Evolutionary conservation across 2,113 vertebrate genomes (phyloP), one percentile per base, ranked within the genome.

Genomic region (Oxyura jamaicensis): DNA sequence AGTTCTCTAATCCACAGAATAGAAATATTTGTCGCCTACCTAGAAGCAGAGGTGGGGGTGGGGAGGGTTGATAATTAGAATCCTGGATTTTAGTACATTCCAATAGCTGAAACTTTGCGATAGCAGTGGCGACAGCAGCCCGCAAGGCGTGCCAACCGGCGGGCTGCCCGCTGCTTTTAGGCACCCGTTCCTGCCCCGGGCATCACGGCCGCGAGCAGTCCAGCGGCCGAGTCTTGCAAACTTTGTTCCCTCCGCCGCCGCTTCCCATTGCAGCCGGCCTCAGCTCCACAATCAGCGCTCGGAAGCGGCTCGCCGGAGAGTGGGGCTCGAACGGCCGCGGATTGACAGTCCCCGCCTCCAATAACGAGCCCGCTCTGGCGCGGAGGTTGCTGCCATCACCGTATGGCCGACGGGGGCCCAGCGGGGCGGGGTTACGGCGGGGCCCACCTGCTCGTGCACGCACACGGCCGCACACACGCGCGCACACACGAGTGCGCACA

Each of bases 291-390:
- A 5, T 41, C 91, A 42, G 92, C 88, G 3, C 86, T 5, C 2
- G 41, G 59, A 60, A 83, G 89, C 95, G 13, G 94, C 68, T 20
- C 3, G 72, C 79, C 11, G 44, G 79, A 7, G 78, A 96, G 79
- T 2, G 72, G 91, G 72, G 73, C 83, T 83, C 2, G 94, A 83
- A 71, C 72, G 86, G 94, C 86, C 72, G 90, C 90, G 44, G 97
- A 98, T 72, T 91, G 97, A 96, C 98, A 91, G 60, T 91, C 66
- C 74, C 67, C 22, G 65, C 91, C 96, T 73, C 98, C 97, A 98
- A 98, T 98, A 60, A 62, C 28, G 68, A 82, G 93, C 80, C 81
- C 13, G 89, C 91, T 67, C 66, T 0, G 42, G 65, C 88, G 78
- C 94, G 90, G 92, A 68, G 95, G 50, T 56, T 35, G 92, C 91